Evolutionary conservation across 2,888 invertebrate species (phyloP), one percentile per base, ranked within the genome.

Genomic region (Branchipolynoe longqiensis): DNA sequence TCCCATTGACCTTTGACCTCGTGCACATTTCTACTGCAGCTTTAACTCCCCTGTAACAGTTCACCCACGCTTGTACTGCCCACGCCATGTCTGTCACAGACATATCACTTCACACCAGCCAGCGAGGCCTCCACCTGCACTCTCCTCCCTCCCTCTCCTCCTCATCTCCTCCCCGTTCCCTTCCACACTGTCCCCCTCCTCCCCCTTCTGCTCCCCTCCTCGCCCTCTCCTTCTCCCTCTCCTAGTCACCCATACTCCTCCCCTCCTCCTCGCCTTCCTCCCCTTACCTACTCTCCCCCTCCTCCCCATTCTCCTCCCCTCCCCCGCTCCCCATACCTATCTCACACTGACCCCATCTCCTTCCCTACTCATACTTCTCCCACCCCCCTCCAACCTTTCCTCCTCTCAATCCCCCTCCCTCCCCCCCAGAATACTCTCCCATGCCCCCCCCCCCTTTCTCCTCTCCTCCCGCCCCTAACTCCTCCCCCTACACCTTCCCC

Each of bases 61-160:
- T n/a, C n/a, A n/a, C n/a, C n/a, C n/a, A n/a, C n/a, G n/a, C n/a
- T n/a, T n/a, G n/a, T n/a, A n/a, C n/a, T n/a, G n/a, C n/a, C n/a
- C n/a, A n/a, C n/a, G n/a, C n/a, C n/a, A n/a, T n/a, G n/a, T 25
- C 62, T 62, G 62, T 31, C 62, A 28, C 62, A 31, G 31, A 62
- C 62, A n/a, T n/a, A n/a, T n/a, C n/a, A n/a, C n/a, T n/a, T n/a
- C n/a, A n/a, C 12, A 62, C 6, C 48, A 48, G 48, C 48, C n/a
- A 18, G 8, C 48, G 8, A 18, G 62, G 62, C n/a, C 62, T 12
- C 25, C 31, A 31, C 25, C 62, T 31, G 31, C 62, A 62, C 62
- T 31, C 62, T 31, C 31, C 18, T 25, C 25, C 8, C 58, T 8
- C 14, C 58, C 25, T n/a, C 56, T 56, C 56, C 56, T 25, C 12